Conservation (phyloP, 2,888 invertebrate genomes). For the Drosophila kanekoi region DNA sequence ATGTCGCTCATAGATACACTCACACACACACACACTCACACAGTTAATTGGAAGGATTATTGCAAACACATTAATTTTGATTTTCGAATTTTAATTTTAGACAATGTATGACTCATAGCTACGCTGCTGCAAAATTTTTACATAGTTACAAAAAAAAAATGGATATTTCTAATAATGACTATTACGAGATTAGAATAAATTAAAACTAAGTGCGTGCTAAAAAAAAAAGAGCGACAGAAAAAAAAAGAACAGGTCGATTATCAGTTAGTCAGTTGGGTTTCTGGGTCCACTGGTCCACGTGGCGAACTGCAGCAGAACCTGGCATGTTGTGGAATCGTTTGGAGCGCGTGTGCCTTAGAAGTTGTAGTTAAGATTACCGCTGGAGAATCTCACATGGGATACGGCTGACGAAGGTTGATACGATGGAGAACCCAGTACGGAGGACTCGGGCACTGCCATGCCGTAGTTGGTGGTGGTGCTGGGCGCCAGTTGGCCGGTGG, state of each 20-base stretch:
- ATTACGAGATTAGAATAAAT: slow-evolving; percentile 23
- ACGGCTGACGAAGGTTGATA: slow-evolving; percentile 86
- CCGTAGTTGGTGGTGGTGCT: slow-evolving; percentile 55
- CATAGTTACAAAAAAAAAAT: slow-evolving; percentile 11
- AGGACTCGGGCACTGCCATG: slow-evolving; percentile 66
- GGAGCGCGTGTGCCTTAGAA: slow-evolving; percentile 59
- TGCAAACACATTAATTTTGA: not conserved
- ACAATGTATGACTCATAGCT: slow-evolving; percentile 25
- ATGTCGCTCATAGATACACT: too few species aligned
- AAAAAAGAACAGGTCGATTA: not conserved
- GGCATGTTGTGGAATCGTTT: not conserved
- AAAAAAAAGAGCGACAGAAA: slow-evolving; percentile 10
- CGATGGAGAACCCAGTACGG: slow-evolving; percentile 72
- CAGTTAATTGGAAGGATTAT: not conserved
- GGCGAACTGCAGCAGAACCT: not conserved
- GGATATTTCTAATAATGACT: slow-evolving; percentile 8
- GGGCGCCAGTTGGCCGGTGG: slow-evolving; percentile 56
- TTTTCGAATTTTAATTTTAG: not conserved
- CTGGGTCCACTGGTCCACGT: not conserved
- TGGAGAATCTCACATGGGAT: slow-evolving; percentile 86
- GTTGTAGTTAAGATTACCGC: slow-evolving; percentile 83
- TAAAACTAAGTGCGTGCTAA: slow-evolving; percentile 18
- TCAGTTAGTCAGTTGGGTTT: not conserved
- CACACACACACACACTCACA: too few species aligned
- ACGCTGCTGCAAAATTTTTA: slow-evolving; percentile 27